Evolutionary conservation across 2,113 vertebrate genomes (phyloP), one percentile per base, ranked within the genome.

Genomic region (Chlamydotis undulata): DNA sequence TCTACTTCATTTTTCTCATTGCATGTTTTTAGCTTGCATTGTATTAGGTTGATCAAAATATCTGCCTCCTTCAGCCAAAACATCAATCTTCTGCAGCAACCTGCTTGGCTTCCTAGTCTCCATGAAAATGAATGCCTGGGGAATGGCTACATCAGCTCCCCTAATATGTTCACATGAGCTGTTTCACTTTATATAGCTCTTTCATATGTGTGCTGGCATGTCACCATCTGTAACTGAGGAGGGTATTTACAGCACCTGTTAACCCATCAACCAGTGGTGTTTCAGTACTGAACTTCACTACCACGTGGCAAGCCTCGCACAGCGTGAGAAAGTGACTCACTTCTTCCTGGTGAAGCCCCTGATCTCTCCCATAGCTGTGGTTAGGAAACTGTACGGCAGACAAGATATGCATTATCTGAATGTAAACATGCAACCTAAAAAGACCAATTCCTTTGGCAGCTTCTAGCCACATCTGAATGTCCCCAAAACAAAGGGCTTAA

Each of bases 231-330:
- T 17, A 70, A 49, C n/a, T 37, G 8, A 4, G 61, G 56, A 84
- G 59, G 73, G 26, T 59, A 26, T 87, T 93, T 83, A 81, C 45
- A 86, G 86, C 93, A 96, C 89, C 89, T 95, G 83, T 43, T 82
- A 70, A 65, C 5, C 56, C 85, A 87, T 28, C 35, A 60, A 1
- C 73, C 6, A 10, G 55, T 64, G 33, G 18, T 10, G 52, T 19
- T 79, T 37, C 35, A 37, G 59, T 35, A 64, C 4, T 60, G 83
- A 85, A 73, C 55, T 83, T 56, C 49, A 50, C 47, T 16, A 67
- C 14, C 80, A 85, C 1, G 9, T 70, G 68, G 90, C 57, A 60
- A 64, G 59, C 81, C 87, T 92, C 2, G 5, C 71, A 65, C 8
- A 6, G 53, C 28, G 77, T 8, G 22, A 56, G 22, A 78, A 55